phyloP scores from a whole-genome alignment of 2,888 invertebrate genomes.

The Metalampra italica region DNA sequence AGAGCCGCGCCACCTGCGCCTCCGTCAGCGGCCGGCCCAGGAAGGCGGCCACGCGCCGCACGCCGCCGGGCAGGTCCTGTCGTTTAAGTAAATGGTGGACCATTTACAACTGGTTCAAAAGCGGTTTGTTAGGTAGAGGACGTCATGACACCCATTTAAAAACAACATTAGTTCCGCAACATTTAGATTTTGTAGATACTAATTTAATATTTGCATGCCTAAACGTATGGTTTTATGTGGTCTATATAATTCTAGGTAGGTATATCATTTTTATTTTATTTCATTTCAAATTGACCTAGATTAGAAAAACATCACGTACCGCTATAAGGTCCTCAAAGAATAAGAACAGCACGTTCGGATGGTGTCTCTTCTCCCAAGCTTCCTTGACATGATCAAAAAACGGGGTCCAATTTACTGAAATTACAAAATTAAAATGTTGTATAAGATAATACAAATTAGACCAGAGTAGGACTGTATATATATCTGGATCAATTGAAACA shows the following conservation, averaged over 20 bases:
- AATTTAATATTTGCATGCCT: too few relatives aligned
- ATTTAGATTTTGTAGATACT: too few relatives aligned
- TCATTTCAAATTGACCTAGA: too few relatives aligned
- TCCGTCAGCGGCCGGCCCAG: slow-evolving; percentile 67
- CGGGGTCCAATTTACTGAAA: slow-evolving; percentile 53
- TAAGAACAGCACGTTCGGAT: slow-evolving; percentile 83
- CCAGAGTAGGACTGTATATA: too few relatives aligned
- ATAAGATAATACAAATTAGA: slow-evolving; percentile 68
- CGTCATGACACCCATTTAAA: too few relatives aligned
- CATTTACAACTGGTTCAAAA: too few relatives aligned
- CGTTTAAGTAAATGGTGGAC: neutral
- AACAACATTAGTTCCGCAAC: too few relatives aligned
- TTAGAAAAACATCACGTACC: slow-evolving; percentile 41
- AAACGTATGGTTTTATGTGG: too few relatives aligned
- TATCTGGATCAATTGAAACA: too few relatives aligned
- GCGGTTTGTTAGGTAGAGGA: too few relatives aligned
- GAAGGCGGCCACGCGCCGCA: slow-evolving; percentile 76
- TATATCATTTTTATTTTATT: too few relatives aligned
- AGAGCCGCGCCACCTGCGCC: slow-evolving; percentile 75
- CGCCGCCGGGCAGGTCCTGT: slow-evolving; percentile 34
- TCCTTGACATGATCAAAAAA: slow-evolving; percentile 86
- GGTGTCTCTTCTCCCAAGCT: slow-evolving; percentile 80
- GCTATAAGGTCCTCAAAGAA: slow-evolving; percentile 86
- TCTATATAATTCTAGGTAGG: too few relatives aligned
- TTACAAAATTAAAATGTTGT: neutral